Percentiles rank a stretch among this genome's conserved stretches.
Conservation (phyloP, 1,140 invertebrate genomes). For the Philopotamus ludificatus region DNA sequence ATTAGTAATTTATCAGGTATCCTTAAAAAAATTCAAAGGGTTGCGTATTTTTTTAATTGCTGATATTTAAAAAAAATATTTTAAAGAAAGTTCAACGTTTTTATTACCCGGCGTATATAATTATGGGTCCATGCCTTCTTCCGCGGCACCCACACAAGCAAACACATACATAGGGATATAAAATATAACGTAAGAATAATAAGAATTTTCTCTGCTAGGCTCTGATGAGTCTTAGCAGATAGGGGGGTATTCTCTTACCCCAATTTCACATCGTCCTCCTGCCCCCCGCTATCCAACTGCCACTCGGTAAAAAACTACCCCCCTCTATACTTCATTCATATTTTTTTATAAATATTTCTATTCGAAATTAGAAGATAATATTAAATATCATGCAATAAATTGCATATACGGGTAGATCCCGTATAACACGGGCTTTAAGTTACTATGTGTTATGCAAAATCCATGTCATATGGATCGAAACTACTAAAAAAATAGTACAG, state of each 20-base stretch:
- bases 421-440: too few relatives aligned
- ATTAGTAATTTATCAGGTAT: too few relatives aligned
- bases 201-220: constrained; percentile 39
- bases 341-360: too few relatives aligned
- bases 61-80: neutral
- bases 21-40: too few relatives aligned
- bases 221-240: constrained; percentile 40
- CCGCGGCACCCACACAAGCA: constrained; percentile 11
- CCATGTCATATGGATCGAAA: too few relatives aligned
- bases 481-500: too few relatives aligned
- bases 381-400: too few relatives aligned
- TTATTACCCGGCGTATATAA: too few relatives aligned
- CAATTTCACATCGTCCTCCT: constrained; percentile 16
- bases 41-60: too few relatives aligned
- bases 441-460: too few relatives aligned
- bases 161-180: constrained; percentile 35
- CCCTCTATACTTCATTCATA: constrained; percentile 13
- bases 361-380: too few relatives aligned
- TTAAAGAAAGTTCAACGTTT: neutral
- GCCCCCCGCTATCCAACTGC: constrained; percentile 12
- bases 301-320: constrained; percentile 21
- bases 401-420: too few relatives aligned
- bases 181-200: constrained; percentile 41
- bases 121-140: constrained; percentile 2
- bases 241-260: constrained; percentile 14